Evolutionary conservation across 2,888 invertebrate species (phyloP).

Genomic region (Gastrophysa polygoni): DNA sequence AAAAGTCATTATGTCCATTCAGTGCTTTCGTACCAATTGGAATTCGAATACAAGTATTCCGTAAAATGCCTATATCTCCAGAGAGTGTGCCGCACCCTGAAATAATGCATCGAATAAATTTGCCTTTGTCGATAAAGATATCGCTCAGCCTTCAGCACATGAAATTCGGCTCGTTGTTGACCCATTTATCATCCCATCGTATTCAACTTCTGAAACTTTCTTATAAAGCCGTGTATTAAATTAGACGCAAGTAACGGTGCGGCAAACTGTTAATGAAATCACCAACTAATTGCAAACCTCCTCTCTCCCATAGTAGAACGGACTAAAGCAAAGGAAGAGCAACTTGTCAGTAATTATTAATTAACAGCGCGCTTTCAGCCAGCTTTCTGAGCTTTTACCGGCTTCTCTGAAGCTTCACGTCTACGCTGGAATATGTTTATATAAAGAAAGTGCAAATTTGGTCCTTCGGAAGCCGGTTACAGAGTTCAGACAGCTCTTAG

Average conservation of each 20-base stretch:
- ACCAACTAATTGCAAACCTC: slow-evolving; percentile 51
- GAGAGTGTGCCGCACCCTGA: too few relatives aligned
- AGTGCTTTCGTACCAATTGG: too few relatives aligned
- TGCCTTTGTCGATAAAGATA: too few relatives aligned
- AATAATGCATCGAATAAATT: too few relatives aligned
- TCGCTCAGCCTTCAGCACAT: neutral
- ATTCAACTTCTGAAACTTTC: slow-evolving; percentile 30
- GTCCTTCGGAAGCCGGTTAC: slow-evolving; percentile 27
- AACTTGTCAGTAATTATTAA: slow-evolving; percentile 63
- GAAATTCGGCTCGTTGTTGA: slow-evolving; percentile 15
- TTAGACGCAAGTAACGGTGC: slow-evolving; percentile 50
- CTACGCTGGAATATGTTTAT: slow-evolving; percentile 57
- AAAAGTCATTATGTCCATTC: too few relatives aligned
- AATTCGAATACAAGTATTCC: too few relatives aligned
- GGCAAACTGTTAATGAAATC: slow-evolving; percentile 56
- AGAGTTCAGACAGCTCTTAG: slow-evolving; percentile 28
- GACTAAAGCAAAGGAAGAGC: slow-evolving; percentile 59
- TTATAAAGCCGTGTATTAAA: slow-evolving; percentile 42
- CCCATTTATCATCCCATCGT: slow-evolving; percentile 18
- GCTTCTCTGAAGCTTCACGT: slow-evolving; percentile 57
- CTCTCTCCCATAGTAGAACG: slow-evolving; percentile 49
- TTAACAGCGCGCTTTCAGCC: slow-evolving; percentile 62
- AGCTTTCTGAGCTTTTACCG: slow-evolving; percentile 62
- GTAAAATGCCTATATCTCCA: too few relatives aligned
- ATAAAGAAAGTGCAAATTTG: slow-evolving; percentile 45